Evolutionary conservation across 1,140 invertebrate species (phyloP).

Genomic region (Zaprionus inermis): DNA sequence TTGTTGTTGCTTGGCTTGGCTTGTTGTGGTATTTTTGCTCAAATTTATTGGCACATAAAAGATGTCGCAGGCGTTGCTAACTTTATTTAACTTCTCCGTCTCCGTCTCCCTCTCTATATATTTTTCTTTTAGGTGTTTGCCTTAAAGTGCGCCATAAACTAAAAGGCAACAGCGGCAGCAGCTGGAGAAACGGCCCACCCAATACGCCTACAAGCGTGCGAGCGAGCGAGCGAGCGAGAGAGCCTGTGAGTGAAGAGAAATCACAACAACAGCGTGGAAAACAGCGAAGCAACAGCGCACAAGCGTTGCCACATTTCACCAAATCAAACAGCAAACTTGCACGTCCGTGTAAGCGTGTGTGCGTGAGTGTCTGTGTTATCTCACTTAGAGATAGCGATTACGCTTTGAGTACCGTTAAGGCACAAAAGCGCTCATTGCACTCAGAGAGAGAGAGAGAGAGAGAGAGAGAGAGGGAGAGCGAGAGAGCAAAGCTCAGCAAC

Average conservation of each 20-base stretch:
- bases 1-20: too few relatives aligned
- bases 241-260: conserved; percentile 50
- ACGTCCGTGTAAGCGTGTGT: background rate
- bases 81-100: conserved; percentile 69
- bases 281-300: conserved; percentile 23
- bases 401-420: conserved; percentile 58
- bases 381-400: conserved; percentile 70
- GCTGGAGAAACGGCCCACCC: conserved; percentile 49
- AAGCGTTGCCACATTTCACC: conserved; percentile 67
- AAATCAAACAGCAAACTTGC: conserved; percentile 32
- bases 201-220: conserved; percentile 66
- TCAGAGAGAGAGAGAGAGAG: conserved; percentile 16
- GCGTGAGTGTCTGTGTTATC: conserved; percentile 45
- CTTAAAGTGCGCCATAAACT: conserved; percentile 80
- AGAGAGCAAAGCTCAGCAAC: conserved; percentile 1
- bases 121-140: conserved; percentile 72
- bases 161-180: conserved; percentile 51
- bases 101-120: conserved; percentile 20
- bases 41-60: conserved; percentile 79
- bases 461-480: conserved; percentile 10
- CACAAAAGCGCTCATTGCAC: conserved; percentile 49
- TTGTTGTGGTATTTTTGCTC: conserved; percentile 59
- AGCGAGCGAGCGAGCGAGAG: background rate
- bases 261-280: conserved; percentile 56
- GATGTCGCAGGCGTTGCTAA: conserved; percentile 78